Percentiles rank a stretch among this genome's conserved stretches.
These are phyloP conservation scores for Alfaro cultratus DNA, from an alignment of 2,797 vertebrate species.

Conservation along the genomic window DNA sequence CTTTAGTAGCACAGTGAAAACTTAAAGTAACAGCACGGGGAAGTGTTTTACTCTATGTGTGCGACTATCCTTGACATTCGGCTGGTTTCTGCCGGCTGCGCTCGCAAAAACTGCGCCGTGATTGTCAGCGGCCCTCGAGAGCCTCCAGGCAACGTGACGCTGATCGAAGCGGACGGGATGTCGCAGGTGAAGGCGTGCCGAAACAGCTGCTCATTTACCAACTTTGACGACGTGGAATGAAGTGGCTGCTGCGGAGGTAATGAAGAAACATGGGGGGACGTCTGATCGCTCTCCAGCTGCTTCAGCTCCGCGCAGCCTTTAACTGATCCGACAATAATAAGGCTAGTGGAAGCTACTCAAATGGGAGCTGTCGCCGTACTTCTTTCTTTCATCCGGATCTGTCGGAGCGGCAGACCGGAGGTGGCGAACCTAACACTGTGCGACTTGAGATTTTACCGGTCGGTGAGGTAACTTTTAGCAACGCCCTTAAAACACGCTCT, in stretches of 20 bases:
- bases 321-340: constrained; percentile 54
- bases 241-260: constrained; percentile 57
- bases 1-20: neutral
- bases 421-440: constrained; percentile 4
- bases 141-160: constrained; percentile 46
- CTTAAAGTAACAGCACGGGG: neutral
- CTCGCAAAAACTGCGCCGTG: constrained; percentile 32
- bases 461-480: constrained; percentile 23
- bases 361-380: constrained; percentile 21
- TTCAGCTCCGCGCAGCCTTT: constrained; percentile 27
- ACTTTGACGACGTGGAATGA: constrained; percentile 60
- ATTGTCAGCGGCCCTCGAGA: constrained; percentile 58
- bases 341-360: constrained; percentile 44
- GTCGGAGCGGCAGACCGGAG: constrained; percentile 11
- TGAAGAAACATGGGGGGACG: constrained; percentile 64
- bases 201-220: constrained; percentile 72
- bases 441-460: constrained; percentile 12
- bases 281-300: constrained; percentile 57
- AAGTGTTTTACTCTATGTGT: neutral
- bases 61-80: constrained; percentile 1
- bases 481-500: neutral
- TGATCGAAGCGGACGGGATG: constrained; percentile 68
- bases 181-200: constrained; percentile 47
- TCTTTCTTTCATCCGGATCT: constrained; percentile 40
- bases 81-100: constrained; percentile 13